These are phyloP conservation scores for Muntiacus muntjak DNA, from an alignment of 2,113 vertebrate species.

Conservation along the genomic window DNA sequence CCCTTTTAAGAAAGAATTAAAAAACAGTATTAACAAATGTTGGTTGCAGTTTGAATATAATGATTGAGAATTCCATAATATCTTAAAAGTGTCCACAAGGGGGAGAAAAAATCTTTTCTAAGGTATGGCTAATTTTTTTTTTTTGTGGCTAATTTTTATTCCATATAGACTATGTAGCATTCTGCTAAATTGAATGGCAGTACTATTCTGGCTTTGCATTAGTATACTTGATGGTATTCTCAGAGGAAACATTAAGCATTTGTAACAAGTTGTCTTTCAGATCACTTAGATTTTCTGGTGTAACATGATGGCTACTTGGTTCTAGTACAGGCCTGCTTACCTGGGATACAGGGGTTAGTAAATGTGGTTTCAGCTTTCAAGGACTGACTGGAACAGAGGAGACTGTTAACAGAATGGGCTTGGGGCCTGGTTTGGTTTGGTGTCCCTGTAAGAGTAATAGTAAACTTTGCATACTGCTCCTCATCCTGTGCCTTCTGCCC, in stretches of 20 bases:
- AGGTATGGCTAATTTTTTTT: no score
- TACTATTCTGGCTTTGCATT: not conserved
- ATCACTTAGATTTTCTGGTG: slow-evolving; percentile 16
- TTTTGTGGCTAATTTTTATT: slow-evolving; percentile 64
- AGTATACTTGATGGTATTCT: not conserved
- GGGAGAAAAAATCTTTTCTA: slow-evolving; percentile 20
- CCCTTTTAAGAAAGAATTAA: slow-evolving; percentile 46
- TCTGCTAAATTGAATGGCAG: not conserved
- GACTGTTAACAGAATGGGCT: not conserved
- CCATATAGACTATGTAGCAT: not conserved
- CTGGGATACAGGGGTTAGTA: not conserved
- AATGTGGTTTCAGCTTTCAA: not conserved
- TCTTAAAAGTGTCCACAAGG: slow-evolving; percentile 44
- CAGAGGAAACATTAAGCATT: not conserved
- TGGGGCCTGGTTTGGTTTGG: not conserved
- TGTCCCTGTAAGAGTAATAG: not conserved
- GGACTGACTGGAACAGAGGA: not conserved
- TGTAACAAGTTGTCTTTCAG: not conserved
- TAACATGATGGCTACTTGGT: not conserved
- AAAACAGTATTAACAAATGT: slow-evolving; percentile 43
- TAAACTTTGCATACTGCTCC: not conserved
- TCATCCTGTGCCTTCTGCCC: slow-evolving; percentile 49
- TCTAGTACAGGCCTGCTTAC: not conserved
- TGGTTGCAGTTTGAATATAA: slow-evolving; percentile 39
- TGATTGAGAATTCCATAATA: slow-evolving; percentile 25